A percentile compares a stretch with the other conserved stretches of the same genome.
Conservation (phyloP, 1,140 invertebrate genomes). For the Chrysomallon squamiferum region DNA sequence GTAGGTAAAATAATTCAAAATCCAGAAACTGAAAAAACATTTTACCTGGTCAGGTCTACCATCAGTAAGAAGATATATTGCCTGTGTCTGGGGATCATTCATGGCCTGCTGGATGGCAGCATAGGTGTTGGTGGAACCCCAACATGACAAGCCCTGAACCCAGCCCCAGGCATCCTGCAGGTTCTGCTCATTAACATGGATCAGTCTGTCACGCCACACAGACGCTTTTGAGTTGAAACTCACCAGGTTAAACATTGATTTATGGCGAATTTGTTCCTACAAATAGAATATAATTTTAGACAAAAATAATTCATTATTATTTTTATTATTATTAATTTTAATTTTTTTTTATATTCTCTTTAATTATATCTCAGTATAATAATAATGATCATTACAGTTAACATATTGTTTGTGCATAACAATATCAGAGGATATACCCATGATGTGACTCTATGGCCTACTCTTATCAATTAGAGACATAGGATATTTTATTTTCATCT, state of each 20-base stretch:
- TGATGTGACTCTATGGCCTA: no score
- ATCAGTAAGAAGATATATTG: slow-evolving; percentile 63
- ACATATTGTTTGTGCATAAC: background rate
- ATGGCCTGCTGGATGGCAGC: slow-evolving; percentile 58
- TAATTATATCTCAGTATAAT: background rate
- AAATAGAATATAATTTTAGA: slow-evolving; percentile 3
- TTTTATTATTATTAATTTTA: background rate
- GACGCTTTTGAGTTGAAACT: slow-evolving; percentile 55
- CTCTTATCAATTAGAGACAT: no score
- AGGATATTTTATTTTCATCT: no score
- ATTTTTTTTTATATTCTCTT: background rate
- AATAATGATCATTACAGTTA: background rate
- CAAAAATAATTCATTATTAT: no score
- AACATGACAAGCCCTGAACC: slow-evolving; percentile 60
- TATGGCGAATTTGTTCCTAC: slow-evolving; percentile 63
- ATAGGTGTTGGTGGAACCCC: slow-evolving; percentile 63
- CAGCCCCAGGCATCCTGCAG: slow-evolving; percentile 58
- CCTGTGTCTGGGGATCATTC: slow-evolving; percentile 57
- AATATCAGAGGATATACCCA: no score
- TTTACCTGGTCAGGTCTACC: slow-evolving; percentile 62
- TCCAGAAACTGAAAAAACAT: no score
- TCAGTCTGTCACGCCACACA: slow-evolving; percentile 59
- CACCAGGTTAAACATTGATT: slow-evolving; percentile 61
- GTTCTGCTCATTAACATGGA: slow-evolving; percentile 57
- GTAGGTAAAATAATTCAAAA: no score